These are phyloP conservation scores for Agrotis clavis DNA, from an alignment of 2,888 invertebrate species.

Conservation along the genomic window DNA sequence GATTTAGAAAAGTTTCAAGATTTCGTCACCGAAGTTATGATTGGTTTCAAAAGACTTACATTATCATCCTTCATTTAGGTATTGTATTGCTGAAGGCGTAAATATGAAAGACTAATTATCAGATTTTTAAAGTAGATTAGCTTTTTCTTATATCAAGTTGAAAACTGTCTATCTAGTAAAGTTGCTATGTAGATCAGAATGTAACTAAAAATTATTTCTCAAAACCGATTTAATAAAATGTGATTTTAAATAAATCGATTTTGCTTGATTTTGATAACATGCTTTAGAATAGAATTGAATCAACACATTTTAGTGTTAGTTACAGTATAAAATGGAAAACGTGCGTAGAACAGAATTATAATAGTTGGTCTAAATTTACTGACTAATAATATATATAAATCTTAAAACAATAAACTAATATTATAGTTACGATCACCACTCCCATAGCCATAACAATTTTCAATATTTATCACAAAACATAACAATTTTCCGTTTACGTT, in stretches of 20 bases:
- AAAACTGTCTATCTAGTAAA: neutral
- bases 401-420: neutral
- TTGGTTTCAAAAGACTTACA: slow-evolving; percentile 17
- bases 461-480: slow-evolving; percentile 3
- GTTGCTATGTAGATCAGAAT: too few species aligned
- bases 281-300: too few species aligned
- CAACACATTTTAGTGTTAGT: neutral
- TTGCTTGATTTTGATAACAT: too few species aligned
- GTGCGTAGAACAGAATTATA: neutral
- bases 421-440: neutral
- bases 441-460: slow-evolving; percentile 20
- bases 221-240: too few species aligned
- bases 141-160: slow-evolving; percentile 5
- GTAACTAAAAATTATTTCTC: too few species aligned
- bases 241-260: too few species aligned
- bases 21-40: slow-evolving; percentile 42
- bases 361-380: neutral
- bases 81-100: slow-evolving; percentile 17
- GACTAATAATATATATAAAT: neutral
- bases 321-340: neutral
- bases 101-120: slow-evolving; percentile 20
- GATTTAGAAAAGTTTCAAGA: slow-evolving; percentile 18
- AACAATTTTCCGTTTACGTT: slow-evolving; percentile 29
- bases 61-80: slow-evolving; percentile 24
- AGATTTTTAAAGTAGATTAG: slow-evolving; percentile 21